Evolutionary conservation across 1,140 invertebrate genomes (phyloP).

Genomic region (Eurosta solidaginis): DNA sequence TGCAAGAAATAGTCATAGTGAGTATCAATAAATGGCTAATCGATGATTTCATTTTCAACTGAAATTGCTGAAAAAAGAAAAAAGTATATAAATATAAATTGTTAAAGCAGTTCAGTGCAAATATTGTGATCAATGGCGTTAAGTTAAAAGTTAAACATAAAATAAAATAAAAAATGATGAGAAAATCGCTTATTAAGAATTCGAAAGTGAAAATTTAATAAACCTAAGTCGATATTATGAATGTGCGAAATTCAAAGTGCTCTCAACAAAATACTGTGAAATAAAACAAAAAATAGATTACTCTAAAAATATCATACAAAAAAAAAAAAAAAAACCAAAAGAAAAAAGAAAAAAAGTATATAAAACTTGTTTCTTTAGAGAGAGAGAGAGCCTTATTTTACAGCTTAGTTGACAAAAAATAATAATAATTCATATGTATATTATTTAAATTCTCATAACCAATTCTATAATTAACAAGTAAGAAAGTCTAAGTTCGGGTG

Average conservation of each 20-base stretch:
- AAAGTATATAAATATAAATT: background rate
- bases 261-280: background rate
- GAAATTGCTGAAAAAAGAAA: background rate
- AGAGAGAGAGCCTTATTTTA: no score
- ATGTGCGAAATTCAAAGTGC: no score
- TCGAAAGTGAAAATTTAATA: background rate
- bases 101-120: background rate
- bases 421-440: no score
- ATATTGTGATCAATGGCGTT: background rate
- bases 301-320: no score
- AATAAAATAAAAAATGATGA: background rate
- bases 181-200: background rate
- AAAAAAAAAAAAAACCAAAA: no score
- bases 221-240: background rate
- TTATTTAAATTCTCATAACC: no score
- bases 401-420: no score
- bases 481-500: no score
- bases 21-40: background rate
- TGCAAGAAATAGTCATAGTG: no score
- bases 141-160: background rate
- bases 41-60: background rate
- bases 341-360: no score
- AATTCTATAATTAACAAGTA: no score
- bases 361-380: no score
- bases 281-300: slow-evolving; percentile 13